A percentile compares a stretch with the other conserved stretches of the same genome.
These are phyloP conservation scores for Dendropsophus ebraccatus DNA, from an alignment of 2,113 vertebrate genomes.

Conservation along the genomic window DNA sequence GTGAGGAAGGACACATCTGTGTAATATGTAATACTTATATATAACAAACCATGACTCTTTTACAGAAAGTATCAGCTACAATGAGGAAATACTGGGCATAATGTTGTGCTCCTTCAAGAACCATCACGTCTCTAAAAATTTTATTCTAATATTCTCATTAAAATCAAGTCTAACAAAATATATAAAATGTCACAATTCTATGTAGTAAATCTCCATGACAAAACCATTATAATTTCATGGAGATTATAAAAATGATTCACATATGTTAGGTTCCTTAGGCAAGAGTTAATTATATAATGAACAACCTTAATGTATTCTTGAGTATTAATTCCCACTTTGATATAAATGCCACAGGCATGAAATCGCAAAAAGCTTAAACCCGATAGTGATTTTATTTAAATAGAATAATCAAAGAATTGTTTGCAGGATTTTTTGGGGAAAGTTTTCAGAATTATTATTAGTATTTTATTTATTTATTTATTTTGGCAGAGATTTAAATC, in stretches of 20 bases:
- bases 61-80: too few relatives aligned
- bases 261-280: constrained; percentile 48
- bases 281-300: constrained; percentile 57
- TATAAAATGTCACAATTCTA: constrained; percentile 18
- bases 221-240: constrained; percentile 42
- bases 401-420: constrained; percentile 27
- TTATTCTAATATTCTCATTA: neutral
- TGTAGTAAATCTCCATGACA: constrained; percentile 40
- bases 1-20: too few relatives aligned
- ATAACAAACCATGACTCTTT: too few relatives aligned
- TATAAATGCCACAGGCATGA: constrained; percentile 52
- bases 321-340: constrained; percentile 53
- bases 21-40: too few relatives aligned
- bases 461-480: neutral
- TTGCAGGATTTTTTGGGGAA: neutral
- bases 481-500: neutral
- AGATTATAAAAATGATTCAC: constrained; percentile 47
- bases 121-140: neutral
- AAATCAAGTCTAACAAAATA: neutral
- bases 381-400: constrained; percentile 6
- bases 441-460: neutral
- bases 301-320: constrained; percentile 39
- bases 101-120: neutral
- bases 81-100: too few relatives aligned
- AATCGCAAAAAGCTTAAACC: constrained; percentile 14